Conservation (phyloP, 92 coral and sea anemone species). For the Muricea muricata region DNA sequence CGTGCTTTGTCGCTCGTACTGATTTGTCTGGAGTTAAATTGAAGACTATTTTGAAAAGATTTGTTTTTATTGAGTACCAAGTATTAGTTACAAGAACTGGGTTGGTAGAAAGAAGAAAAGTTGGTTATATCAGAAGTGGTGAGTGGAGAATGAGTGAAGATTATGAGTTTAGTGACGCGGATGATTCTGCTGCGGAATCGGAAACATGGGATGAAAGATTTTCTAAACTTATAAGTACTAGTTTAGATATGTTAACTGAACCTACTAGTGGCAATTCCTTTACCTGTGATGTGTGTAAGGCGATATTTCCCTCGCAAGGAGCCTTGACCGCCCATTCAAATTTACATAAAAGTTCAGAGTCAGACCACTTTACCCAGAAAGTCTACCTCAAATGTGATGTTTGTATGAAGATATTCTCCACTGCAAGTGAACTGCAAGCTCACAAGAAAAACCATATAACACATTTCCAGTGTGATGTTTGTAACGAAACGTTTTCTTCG, state of each 20-base stretch:
- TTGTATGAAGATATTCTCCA: not conserved
- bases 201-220: constrained; percentile 22
- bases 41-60: not conserved
- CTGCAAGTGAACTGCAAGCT: not conserved
- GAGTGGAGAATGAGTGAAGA: not conserved
- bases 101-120: not conserved
- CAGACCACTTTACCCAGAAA: not conserved
- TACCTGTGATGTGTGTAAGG: not conserved
- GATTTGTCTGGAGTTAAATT: not conserved
- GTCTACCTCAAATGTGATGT: not conserved
- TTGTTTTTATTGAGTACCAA: not conserved
- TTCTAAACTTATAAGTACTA: not conserved
- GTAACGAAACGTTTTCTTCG: not conserved
- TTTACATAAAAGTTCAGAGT: not conserved
- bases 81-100: not conserved
- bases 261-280: not conserved
- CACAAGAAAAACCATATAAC: not conserved
- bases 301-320: not conserved
- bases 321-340: not conserved
- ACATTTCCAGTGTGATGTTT: not conserved
- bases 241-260: constrained; percentile 17
- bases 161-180: constrained; percentile 15
- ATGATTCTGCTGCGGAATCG: constrained; percentile 3
- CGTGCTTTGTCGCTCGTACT: not conserved
- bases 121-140: not conserved